These are phyloP conservation scores for Choristoneura fumiferana DNA, from an alignment of 1,140 invertebrate species.

Conservation along the genomic window DNA sequence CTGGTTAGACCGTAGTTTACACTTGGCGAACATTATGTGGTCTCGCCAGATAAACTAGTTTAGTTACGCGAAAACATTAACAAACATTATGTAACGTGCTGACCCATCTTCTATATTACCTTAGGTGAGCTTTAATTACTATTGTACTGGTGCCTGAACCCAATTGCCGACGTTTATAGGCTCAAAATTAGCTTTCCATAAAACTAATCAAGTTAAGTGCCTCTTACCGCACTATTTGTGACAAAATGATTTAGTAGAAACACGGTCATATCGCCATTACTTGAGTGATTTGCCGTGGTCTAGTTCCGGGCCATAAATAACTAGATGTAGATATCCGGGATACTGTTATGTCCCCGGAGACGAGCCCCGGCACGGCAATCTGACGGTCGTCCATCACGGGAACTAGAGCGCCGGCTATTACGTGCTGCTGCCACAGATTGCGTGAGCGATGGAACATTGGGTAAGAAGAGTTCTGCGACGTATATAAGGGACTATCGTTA, in stretches of 20 bases:
- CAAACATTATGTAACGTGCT: neutral
- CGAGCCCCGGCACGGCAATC: slow-evolving; percentile 6
- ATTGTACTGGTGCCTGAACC: neutral
- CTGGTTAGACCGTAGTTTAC: no score
- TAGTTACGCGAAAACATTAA: neutral
- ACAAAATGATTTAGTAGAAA: slow-evolving; percentile 24
- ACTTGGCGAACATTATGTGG: no score
- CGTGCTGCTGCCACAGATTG: slow-evolving; percentile 13
- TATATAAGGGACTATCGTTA: no score
- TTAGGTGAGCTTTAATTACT: neutral
- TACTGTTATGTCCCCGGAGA: slow-evolving; percentile 31
- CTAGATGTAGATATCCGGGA: slow-evolving; percentile 45
- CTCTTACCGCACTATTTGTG: slow-evolving; percentile 2
- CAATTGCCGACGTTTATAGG: slow-evolving; percentile 10
- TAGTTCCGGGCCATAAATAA: slow-evolving; percentile 41
- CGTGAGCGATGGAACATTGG: slow-evolving; percentile 1
- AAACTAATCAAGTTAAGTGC: slow-evolving; percentile 18
- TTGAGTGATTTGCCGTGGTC: slow-evolving; percentile 22
- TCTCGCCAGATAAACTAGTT: neutral
- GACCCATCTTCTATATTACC: neutral
- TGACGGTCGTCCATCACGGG: neutral
- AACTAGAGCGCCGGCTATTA: neutral
- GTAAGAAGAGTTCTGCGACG: no score
- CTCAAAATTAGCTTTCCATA: slow-evolving; percentile 12
- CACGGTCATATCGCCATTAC: slow-evolving; percentile 31